These are phyloP conservation scores for Phyllopteryx taeniolatus DNA, from an alignment of 2,113 vertebrate species.

Conservation along the genomic window DNA sequence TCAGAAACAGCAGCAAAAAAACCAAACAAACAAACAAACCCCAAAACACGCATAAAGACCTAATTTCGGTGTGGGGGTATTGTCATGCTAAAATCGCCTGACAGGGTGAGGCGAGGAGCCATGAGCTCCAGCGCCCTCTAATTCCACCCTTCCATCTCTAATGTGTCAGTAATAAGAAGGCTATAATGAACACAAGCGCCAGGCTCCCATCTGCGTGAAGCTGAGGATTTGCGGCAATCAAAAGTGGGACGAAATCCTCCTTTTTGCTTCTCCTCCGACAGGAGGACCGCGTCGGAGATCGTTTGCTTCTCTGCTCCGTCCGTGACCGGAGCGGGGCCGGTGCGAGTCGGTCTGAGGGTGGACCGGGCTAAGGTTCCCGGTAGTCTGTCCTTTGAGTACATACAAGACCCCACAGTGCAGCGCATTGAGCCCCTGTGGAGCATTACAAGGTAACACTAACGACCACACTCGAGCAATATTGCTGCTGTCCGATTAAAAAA, in stretches of 20 bases:
- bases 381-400: constrained; percentile 86
- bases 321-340: constrained; percentile 75
- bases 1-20: neutral
- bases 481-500: neutral
- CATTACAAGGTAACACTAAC: constrained; percentile 81
- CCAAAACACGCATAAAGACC: constrained; percentile 2
- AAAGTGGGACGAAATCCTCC: constrained; percentile 28
- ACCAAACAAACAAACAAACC: constrained; percentile 38
- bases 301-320: constrained; percentile 85
- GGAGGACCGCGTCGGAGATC: constrained; percentile 84
- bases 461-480: too few relatives aligned
- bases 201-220: constrained; percentile 32
- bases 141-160: constrained; percentile 55
- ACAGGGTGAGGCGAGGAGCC: constrained; percentile 36
- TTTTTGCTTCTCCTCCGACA: constrained; percentile 44
- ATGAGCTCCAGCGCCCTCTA: constrained; percentile 57
- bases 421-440: constrained; percentile 92
- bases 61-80: constrained; percentile 13
- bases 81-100: constrained; percentile 46
- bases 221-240: constrained; percentile 34
- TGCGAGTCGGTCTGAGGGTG: constrained; percentile 81
- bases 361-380: constrained; percentile 82
- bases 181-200: constrained; percentile 36
- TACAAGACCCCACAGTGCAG: constrained; percentile 87
- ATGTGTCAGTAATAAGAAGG: constrained; percentile 48